Conservation (phyloP, 2,888 invertebrate genomes). For the Drosophila recens region DNA sequence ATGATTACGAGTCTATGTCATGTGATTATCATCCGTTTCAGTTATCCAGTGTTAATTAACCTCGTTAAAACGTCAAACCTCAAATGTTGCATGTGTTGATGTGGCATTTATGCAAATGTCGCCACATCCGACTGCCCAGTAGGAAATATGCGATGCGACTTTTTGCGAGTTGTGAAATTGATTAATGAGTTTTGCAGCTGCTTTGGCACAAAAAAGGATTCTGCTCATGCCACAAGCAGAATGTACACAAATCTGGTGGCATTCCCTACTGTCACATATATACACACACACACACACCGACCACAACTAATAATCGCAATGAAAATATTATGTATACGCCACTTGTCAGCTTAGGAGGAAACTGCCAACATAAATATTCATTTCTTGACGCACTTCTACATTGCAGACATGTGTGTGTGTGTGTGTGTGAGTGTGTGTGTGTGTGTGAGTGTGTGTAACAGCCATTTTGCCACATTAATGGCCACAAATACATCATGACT, state of each 20-base stretch:
- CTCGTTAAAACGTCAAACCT: conserved; percentile 29
- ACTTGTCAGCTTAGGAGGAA: conserved; percentile 45
- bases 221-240: neutral
- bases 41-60: conserved; percentile 61
- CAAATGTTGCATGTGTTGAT: conserved; percentile 31
- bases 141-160: neutral
- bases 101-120: conserved; percentile 52
- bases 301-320: conserved; percentile 61
- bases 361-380: conserved; percentile 72
- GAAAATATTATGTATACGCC: conserved; percentile 73
- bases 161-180: conserved; percentile 47
- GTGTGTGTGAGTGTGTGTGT: conserved; percentile 18
- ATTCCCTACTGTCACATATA: neutral
- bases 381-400: conserved; percentile 52
- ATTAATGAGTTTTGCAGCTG: conserved; percentile 59
- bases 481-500: conserved; percentile 79
- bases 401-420: conserved; percentile 23
- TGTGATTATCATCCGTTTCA: conserved; percentile 21
- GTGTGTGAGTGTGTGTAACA: conserved; percentile 36
- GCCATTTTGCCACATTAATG: conserved; percentile 75
- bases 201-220: conserved; percentile 15
- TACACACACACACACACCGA: neutral
- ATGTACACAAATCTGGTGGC: neutral
- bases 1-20: conserved; percentile 31
- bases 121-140: conserved; percentile 25